Conservation (phyloP, 2,888 invertebrate species). For the Noctua fimbriata region DNA sequence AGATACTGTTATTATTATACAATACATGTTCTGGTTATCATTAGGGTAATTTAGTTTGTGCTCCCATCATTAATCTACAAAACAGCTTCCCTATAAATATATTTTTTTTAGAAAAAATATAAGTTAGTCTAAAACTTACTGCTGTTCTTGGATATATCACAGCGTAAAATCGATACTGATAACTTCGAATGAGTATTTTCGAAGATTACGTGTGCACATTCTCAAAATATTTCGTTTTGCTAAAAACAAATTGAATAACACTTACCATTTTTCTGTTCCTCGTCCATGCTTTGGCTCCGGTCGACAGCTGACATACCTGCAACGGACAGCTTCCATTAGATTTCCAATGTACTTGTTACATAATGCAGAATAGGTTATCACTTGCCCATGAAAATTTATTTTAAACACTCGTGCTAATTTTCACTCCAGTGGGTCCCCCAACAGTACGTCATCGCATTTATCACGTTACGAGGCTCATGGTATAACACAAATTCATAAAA, state of each 20-base stretch:
- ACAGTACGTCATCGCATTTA: conserved; percentile 69
- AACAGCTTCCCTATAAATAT: background rate
- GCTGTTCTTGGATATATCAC: conserved; percentile 6
- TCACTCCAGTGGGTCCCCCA: conserved; percentile 51
- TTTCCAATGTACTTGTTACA: conserved; percentile 87
- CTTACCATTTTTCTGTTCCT: conserved; percentile 94
- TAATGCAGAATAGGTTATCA: conserved; percentile 89
- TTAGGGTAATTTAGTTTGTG: conserved; percentile 22
- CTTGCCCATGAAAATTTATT: conserved; percentile 75
- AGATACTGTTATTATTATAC: conserved; percentile 40
- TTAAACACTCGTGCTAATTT: conserved; percentile 65
- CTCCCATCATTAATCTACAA: background rate
- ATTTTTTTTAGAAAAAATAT: background rate
- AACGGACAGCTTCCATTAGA: conserved; percentile 85
- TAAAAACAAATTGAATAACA: conserved; percentile 61
- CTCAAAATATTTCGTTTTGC: conserved; percentile 9
- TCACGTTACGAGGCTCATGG: conserved; percentile 62
- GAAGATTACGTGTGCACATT: conserved; percentile 24
- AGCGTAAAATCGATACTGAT: conserved; percentile 50
- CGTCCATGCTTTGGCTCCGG: conserved; percentile 93
- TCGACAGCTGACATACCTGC: conserved; percentile 94
- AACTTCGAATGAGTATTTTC: background rate
- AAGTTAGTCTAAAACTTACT: background rate
- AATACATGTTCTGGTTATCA: conserved; percentile 43
- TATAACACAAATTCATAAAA: conserved; percentile 76